Base-by-base conservation (phyloP, 2,888 invertebrate species). In the Xestobium rufovillosum region DNA sequence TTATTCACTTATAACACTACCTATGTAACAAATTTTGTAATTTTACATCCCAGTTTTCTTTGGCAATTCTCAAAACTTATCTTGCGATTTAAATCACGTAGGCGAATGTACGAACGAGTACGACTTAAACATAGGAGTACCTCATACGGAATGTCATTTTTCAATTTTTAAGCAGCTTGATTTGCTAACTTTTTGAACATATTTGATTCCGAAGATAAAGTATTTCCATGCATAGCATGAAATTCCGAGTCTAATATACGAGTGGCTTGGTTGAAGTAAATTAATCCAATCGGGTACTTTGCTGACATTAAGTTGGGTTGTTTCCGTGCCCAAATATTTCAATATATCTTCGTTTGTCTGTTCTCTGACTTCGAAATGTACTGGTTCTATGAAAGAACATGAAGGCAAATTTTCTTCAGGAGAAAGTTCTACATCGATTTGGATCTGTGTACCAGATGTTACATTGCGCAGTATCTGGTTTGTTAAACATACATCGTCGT, bases 381-480 rank as follows among this genome's bases (percentile, higher is more conserved):
- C 30, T n/a, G 39, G 35, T 9, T 39, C 35, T 14, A 36, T 14
- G 34, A 39, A 39, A 25, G 15, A 30, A 39, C n/a, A 10, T 14
- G 4, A 16, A 14, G 13, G 14, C 12, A 31, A 13, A 14, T 32
- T 19, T 31, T 31, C 31, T 14, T 36, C 37, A 14, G 31, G 29
- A 28, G 14, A 28, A n/a, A n/a, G n/a, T n/a, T n/a, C n/a, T n/a
- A 19, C 23, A 19, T 19, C 23, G n/a, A 19, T 19, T 19, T 19
- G 6, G n/a, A 19, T 19, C 6, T n/a, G 6, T 6, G 6, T n/a
- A 19, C n/a, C n/a, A 19, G 23, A 8, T 19, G 23, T 8, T n/a
- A 19, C n/a, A 19, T 19, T 19, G 6, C 6, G n/a, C n/a, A 19
- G n/a, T n/a, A 19, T 8, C 6, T 19, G 23, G 6, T 19, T 6